Percentiles rank a stretch among this genome's conserved stretches.
These are phyloP conservation scores for Creontiades dilutus DNA, from an alignment of 2,888 invertebrate genomes.

Conservation along the genomic window DNA sequence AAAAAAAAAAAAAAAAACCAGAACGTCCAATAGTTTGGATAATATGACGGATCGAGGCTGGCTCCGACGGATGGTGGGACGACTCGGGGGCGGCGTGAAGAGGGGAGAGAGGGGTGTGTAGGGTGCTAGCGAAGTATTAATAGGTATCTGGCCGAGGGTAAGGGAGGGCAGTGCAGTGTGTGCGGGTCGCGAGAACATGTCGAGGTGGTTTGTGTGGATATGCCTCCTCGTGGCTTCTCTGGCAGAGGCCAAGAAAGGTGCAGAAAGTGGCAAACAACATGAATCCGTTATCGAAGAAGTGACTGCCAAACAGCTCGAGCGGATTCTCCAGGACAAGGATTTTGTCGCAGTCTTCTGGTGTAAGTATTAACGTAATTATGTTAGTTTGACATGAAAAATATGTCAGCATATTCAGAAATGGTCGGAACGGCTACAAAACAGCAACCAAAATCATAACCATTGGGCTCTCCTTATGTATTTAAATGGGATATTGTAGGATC, in stretches of 20 bases:
- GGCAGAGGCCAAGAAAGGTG: constrained; percentile 73
- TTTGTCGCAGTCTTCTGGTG: constrained; percentile 98
- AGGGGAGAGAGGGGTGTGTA: constrained; percentile 4
- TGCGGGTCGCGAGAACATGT: constrained; percentile 73
- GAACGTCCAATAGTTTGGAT: constrained; percentile 11
- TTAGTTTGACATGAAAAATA: background rate
- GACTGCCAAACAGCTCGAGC: constrained; percentile 94
- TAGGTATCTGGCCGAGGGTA: constrained; percentile 68
- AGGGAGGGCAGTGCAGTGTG: constrained; percentile 73
- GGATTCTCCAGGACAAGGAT: constrained; percentile 93
- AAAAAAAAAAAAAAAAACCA: background rate
- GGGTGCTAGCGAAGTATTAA: constrained; percentile 70
- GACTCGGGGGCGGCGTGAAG: constrained; percentile 47
- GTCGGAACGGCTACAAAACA: background rate
- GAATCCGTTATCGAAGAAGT: constrained; percentile 95
- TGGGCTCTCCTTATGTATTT: no score
- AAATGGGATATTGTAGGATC: no score
- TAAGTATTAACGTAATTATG: constrained; percentile 82
- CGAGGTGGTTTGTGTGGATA: constrained; percentile 73
- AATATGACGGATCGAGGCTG: constrained; percentile 54
- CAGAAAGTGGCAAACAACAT: constrained; percentile 77
- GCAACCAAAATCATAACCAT: no score
- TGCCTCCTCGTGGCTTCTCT: constrained; percentile 72
- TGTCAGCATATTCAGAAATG: background rate
- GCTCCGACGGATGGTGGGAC: constrained; percentile 30